Conservation (phyloP, 2,888 invertebrate genomes). For the Lepeophtheirus nordmannii region DNA sequence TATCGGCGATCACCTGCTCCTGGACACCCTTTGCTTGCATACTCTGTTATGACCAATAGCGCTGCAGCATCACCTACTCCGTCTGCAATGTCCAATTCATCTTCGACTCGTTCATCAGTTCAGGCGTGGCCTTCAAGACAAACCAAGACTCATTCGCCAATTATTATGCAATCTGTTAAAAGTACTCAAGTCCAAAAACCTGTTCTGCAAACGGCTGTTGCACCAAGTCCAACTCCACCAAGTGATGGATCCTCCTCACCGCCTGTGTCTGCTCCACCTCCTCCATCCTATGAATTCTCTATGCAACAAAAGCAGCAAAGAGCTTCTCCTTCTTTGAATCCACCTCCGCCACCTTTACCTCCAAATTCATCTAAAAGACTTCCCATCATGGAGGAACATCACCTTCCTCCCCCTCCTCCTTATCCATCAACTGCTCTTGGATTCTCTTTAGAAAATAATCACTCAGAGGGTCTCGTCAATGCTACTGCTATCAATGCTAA, state of each 20-base stretch:
- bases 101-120: slow-evolving; percentile 32
- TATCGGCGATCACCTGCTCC: slow-evolving; percentile 17
- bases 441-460: not conserved
- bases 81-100: slow-evolving; percentile 17
- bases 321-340: slow-evolving; percentile 29
- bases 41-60: slow-evolving; percentile 40
- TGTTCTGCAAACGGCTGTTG: slow-evolving; percentile 76
- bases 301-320: slow-evolving; percentile 27
- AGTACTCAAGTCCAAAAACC: slow-evolving; percentile 87
- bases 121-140: slow-evolving; percentile 66
- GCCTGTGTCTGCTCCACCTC: slow-evolving; percentile 31
- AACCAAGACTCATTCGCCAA: slow-evolving; percentile 74
- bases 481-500: not conserved
- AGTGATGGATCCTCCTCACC: slow-evolving; percentile 24
- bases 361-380: slow-evolving; percentile 31
- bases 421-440: slow-evolving; percentile 24
- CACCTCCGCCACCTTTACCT: slow-evolving; percentile 35
- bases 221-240: slow-evolving; percentile 56
- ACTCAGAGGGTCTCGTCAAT: not conserved
- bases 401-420: slow-evolving; percentile 34
- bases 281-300: slow-evolving; percentile 28
- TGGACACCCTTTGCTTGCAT: slow-evolving; percentile 23
- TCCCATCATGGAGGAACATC: not conserved
- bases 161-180: slow-evolving; percentile 91
- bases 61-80: slow-evolving; percentile 69